A percentile compares a stretch with the other conserved stretches of the same genome.
These are phyloP conservation scores for Tolmerus cingulatus DNA, from an alignment of 2,888 invertebrate genomes.

Conservation along the genomic window DNA sequence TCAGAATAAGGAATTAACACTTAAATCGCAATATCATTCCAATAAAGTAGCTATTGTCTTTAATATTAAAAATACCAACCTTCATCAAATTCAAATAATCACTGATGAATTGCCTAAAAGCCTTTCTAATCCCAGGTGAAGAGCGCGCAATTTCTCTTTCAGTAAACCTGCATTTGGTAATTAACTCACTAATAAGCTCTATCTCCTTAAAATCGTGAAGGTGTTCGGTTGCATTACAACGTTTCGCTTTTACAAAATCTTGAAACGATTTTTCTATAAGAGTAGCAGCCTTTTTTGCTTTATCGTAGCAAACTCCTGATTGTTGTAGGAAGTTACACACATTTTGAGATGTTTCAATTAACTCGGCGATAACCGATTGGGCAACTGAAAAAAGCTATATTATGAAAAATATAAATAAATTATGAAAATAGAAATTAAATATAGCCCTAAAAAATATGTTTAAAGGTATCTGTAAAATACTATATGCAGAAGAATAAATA, in stretches of 20 bases:
- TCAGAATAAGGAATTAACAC: too few species aligned
- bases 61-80: slow-evolving; percentile 44
- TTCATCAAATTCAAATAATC: slow-evolving; percentile 57
- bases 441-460: too few species aligned
- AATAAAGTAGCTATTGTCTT: too few species aligned
- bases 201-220: slow-evolving; percentile 54
- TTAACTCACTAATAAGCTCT: slow-evolving; percentile 58
- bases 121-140: slow-evolving; percentile 57
- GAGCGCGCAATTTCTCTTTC: slow-evolving; percentile 56
- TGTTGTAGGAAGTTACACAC: slow-evolving; percentile 51
- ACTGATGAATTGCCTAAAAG: slow-evolving; percentile 58
- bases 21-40: too few species aligned
- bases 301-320: slow-evolving; percentile 56
- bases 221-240: slow-evolving; percentile 53
- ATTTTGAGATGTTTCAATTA: slow-evolving; percentile 57
- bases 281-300: slow-evolving; percentile 54
- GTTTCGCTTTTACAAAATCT: slow-evolving; percentile 51
- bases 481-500: not conserved
- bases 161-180: slow-evolving; percentile 56
- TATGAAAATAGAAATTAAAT: not conserved
- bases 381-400: slow-evolving; percentile 54
- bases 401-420: too few species aligned
- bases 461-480: too few species aligned
- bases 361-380: slow-evolving; percentile 55
- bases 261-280: slow-evolving; percentile 56